These are phyloP conservation scores for Amblyraja radiata DNA, from an alignment of 2,797 vertebrate genomes.

Conservation along the genomic window DNA sequence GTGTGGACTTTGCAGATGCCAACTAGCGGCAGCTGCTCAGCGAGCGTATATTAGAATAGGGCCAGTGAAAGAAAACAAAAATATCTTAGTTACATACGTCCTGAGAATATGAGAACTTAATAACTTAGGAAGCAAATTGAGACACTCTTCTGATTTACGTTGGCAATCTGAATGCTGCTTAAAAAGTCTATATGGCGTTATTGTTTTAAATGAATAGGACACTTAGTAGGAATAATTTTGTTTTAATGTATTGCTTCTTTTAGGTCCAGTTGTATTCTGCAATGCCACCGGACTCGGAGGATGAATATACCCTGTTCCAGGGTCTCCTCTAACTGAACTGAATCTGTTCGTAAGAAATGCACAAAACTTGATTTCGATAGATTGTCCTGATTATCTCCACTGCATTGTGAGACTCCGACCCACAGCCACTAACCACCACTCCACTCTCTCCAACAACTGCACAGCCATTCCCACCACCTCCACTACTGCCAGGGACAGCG, in stretches of 20 bases:
- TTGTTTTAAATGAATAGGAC: not conserved
- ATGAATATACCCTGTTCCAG: not conserved
- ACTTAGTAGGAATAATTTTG: not conserved
- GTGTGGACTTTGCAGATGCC: conserved; percentile 37
- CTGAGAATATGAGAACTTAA: conserved; percentile 25
- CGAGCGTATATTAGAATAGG: conserved; percentile 36
- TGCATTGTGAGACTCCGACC: not conserved
- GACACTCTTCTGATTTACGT: not conserved
- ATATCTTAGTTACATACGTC: conserved; percentile 11
- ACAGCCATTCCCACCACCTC: not conserved
- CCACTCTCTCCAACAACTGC: not conserved
- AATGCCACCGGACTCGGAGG: not conserved
- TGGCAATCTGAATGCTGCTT: not conserved
- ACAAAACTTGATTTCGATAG: not conserved
- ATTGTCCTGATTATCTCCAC: not conserved
- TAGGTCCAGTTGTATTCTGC: not conserved
- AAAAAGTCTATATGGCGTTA: not conserved
- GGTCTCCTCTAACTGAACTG: not conserved
- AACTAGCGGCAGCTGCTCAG: conserved; percentile 37
- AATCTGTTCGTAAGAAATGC: not conserved
- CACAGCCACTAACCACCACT: not conserved
- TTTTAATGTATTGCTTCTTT: not conserved
- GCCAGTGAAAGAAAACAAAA: conserved; percentile 32
- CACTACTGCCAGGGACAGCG: not conserved
- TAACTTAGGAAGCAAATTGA: conserved; percentile 20